Evolutionary conservation across 2,113 vertebrate species (phyloP).

Genomic region (Dasypus novemcinctus): DNA sequence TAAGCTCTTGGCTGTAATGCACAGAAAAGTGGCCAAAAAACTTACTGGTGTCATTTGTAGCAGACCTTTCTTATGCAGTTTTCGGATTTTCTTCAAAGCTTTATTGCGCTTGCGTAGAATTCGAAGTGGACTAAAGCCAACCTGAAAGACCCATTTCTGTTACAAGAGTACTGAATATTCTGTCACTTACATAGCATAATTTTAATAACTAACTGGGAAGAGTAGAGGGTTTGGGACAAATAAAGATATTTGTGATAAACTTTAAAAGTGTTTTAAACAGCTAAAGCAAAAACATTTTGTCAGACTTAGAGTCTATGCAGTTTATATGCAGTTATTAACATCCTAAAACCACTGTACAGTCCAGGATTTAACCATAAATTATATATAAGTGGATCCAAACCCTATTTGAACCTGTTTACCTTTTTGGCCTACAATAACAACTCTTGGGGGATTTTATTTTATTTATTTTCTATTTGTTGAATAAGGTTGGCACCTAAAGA

Average conservation of each 20-base stretch:
- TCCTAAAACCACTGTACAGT: not conserved
- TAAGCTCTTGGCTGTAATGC: not conserved
- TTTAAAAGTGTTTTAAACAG: not conserved
- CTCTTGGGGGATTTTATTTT: not conserved
- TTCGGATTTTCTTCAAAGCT: slow-evolving; percentile 91
- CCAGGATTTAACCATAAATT: not conserved
- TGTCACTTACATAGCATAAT: not conserved
- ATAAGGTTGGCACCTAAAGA: not conserved
- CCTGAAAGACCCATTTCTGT: slow-evolving; percentile 80
- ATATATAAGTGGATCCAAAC: not conserved
- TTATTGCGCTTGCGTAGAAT: slow-evolving; percentile 95
- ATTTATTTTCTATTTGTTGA: slow-evolving; percentile 31
- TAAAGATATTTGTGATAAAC: not conserved
- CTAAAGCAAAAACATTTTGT: not conserved
- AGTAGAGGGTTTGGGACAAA: not conserved
- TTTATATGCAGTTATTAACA: not conserved
- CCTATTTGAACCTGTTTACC: slow-evolving; percentile 14
- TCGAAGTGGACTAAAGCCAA: slow-evolving; percentile 92
- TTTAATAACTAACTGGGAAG: not conserved
- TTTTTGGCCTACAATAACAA: not conserved
- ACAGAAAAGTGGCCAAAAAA: not conserved
- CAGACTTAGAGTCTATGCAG: not conserved
- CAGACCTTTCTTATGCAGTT: slow-evolving; percentile 89
- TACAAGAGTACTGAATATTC: not conserved
- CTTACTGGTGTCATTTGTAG: slow-evolving; percentile 88